Base-by-base conservation (phyloP, 2,888 invertebrate species). In the Odiellus spinosus region DNA sequence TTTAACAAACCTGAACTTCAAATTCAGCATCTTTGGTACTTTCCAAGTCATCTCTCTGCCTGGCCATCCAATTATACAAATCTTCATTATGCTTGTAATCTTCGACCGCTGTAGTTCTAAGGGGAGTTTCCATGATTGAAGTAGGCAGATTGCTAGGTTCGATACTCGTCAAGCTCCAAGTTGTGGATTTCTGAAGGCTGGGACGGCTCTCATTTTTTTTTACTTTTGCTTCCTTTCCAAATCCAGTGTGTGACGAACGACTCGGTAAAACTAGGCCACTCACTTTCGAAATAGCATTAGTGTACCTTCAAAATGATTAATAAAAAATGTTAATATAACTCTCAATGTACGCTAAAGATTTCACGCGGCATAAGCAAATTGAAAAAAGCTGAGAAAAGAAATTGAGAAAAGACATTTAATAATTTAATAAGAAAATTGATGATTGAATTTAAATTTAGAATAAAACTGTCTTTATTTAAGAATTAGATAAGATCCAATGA, bases 51-150 rank as follows among this genome's bases (percentile, higher is more conserved):
- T 73, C 73, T 58, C 86, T 84, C 60, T 91, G 90, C 59, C 86
- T 83, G 2, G 86, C 87, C 91, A 93, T 91, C 91, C 91, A 93
- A 58, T 82, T 83, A 65, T 93, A 91, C 39, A 93, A 70, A 66
- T 91, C 90, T 61, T 87, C 87, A n/a, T 77, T 75, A 15, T 63
- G 59, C 41, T 61, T 59, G 32, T 58, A 55, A 38, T 41, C 46
- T 40, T 58, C 56, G 45, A 53, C 53, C 20, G 53, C 44, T 35
- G 58, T 53, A 35, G 51, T 52, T 45, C 56, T 50, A 34, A 52
- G 52, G 12, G 59, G 58, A 15, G 56, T 59, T 34, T 55, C 56
- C 32, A 53, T 54, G 18, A 52, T 46, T 59, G 62, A 45, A 58
- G 59, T 44, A 42, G 53, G 45, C 15, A 53, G 50, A 42, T 26